Percentiles rank a stretch among this genome's conserved stretches.
phyloP scores from a whole-genome alignment of 1,140 invertebrate species.

The Stenopsyche tienmushanensis region DNA sequence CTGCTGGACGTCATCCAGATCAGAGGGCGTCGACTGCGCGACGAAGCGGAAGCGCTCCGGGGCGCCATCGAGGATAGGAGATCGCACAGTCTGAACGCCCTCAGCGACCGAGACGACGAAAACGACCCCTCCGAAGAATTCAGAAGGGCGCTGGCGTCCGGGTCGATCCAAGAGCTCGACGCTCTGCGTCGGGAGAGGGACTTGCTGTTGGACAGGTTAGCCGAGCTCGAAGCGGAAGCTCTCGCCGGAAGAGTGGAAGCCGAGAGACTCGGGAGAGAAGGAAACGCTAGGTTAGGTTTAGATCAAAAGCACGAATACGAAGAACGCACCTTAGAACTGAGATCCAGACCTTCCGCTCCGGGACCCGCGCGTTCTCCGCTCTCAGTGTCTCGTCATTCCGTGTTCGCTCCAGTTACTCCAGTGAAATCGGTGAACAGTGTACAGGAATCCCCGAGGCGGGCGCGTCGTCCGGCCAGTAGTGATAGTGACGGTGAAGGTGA shows the following conservation, averaged over 20 bases:
- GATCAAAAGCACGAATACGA: slow-evolving; percentile 20
- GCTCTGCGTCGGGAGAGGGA: slow-evolving; percentile 70
- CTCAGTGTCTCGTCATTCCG: slow-evolving; percentile 19
- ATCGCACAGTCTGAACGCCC: slow-evolving; percentile 46
- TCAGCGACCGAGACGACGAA: slow-evolving; percentile 47
- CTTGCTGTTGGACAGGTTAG: slow-evolving; percentile 65
- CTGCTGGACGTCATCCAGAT: slow-evolving; percentile 81
- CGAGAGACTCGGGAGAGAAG: slow-evolving; percentile 58
- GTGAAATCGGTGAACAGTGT: slow-evolving; percentile 13
- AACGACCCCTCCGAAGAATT: slow-evolving; percentile 55
- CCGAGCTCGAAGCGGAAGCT: slow-evolving; percentile 71
- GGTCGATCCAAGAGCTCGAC: slow-evolving; percentile 52
- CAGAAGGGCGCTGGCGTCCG: slow-evolving; percentile 50
- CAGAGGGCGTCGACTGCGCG: slow-evolving; percentile 72
- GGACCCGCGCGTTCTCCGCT: slow-evolving; percentile 27
- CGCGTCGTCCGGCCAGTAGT: slow-evolving; percentile 23
- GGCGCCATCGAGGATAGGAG: slow-evolving; percentile 49
- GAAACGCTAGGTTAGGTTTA: slow-evolving; percentile 30
- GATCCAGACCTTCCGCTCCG: slow-evolving; percentile 33
- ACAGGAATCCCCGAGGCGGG: slow-evolving; percentile 38
- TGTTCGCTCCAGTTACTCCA: slow-evolving; percentile 37
- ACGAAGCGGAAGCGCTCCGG: slow-evolving; percentile 64
- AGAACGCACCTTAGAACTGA: slow-evolving; percentile 14
- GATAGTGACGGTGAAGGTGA: slow-evolving; percentile 18
- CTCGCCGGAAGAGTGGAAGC: slow-evolving; percentile 63